Evolutionary conservation across 2,113 vertebrate species (phyloP), one percentile per base, ranked within the genome.

Genomic region (Phrynosoma platyrhinos): DNA sequence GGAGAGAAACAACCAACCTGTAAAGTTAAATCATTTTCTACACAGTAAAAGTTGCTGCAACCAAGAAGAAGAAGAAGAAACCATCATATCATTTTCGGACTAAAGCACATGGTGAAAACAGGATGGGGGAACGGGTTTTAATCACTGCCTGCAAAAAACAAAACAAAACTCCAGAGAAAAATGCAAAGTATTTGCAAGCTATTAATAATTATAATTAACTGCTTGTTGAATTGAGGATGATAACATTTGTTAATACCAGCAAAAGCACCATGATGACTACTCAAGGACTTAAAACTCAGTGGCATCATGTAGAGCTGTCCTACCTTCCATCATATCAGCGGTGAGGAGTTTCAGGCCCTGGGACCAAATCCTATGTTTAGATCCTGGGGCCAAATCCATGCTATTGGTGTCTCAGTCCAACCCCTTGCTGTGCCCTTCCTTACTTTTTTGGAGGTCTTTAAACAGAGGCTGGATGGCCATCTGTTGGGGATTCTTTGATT

Each of bases 1-100:
- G 40, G 40, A 79, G 42, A n/a, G 9, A n/a, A 83, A 7, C 40
- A 47, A 83, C 9, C 30, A 58, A 9, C 78, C 42, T 71, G 84
- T 80, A 85, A 84, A 64, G 32, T 62, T 76, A 82, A 85, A 82
- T 89, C 55, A 76, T 32, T 40, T 27, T 36, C 30, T 55, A 16
- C 68, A 81, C 0, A 52, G 30, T 40, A 40, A 66, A 80, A 80
- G 40, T 12, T 25, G 8, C 68, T 16, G 13, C 58, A 18, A 18
- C 40, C 83, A 36, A 12, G 64, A 14, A 18, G 9, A 25, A 77
- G 5, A 74, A 36, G 4, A 53, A 62, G 13, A 82, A 6, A 40
- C 32, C 9, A 32, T 23, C 6, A 7, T 32, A 18, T 58, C 30
- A 68, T 82, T 85, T 85, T 66, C 42, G 40, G n/a, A 69, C 20